Evolutionary conservation across 2,113 vertebrate genomes (phyloP).

Genomic region (Stigmatopora nigra): DNA sequence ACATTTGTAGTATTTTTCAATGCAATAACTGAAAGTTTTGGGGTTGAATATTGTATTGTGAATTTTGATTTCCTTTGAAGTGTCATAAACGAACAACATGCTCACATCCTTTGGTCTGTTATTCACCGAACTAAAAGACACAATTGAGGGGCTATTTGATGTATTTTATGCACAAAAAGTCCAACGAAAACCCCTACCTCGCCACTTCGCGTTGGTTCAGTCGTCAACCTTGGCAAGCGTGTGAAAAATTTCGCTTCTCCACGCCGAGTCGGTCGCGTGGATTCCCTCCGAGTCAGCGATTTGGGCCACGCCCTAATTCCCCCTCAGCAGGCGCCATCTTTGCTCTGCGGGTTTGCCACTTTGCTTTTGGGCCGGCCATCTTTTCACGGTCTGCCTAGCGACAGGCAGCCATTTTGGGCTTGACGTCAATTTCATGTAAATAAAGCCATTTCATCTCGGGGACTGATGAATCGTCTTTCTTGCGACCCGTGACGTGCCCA

Average conservation of each 20-base stretch:
- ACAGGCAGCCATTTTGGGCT: constrained; percentile 65
- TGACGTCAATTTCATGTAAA: constrained; percentile 50
- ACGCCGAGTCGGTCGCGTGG: neutral
- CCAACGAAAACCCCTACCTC: neutral
- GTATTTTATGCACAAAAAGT: neutral
- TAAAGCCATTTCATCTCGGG: constrained; percentile 44
- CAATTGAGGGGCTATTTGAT: neutral
- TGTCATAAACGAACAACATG: neutral
- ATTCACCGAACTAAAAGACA: neutral
- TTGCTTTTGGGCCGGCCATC: constrained; percentile 56
- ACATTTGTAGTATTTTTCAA: neutral
- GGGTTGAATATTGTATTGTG: too few relatives aligned
- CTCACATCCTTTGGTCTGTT: neutral
- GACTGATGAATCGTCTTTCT: constrained; percentile 6
- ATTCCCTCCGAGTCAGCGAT: constrained; percentile 40
- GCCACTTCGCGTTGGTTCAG: neutral
- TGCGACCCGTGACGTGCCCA: constrained; percentile 24
- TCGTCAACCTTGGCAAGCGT: neutral
- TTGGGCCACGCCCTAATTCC: constrained; percentile 52
- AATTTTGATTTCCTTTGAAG: neutral
- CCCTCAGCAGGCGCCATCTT: constrained; percentile 55
- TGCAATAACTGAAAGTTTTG: neutral
- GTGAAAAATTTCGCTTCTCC: neutral
- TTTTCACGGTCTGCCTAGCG: constrained; percentile 72
- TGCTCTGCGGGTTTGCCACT: constrained; percentile 55